Conservation (phyloP, 2,888 invertebrate genomes). For the Platycheirus albimanus region DNA sequence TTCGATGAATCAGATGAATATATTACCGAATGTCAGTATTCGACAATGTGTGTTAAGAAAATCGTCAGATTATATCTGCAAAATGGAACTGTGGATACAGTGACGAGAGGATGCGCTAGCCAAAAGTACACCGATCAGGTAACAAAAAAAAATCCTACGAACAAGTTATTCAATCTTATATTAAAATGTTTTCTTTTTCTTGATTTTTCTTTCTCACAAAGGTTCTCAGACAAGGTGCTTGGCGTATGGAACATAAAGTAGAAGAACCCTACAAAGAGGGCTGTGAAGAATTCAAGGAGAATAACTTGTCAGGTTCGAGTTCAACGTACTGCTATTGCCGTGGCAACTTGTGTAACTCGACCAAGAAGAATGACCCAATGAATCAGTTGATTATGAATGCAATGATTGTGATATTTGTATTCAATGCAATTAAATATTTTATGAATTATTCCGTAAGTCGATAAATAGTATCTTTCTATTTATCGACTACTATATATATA, state of each 20-base stretch:
- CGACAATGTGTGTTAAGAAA: constrained; percentile 92
- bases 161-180: too few species aligned
- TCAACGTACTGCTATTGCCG: constrained; percentile 89
- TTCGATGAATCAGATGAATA: constrained; percentile 89
- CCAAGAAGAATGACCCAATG: constrained; percentile 80
- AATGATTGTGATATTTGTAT: constrained; percentile 86
- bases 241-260: constrained; percentile 87
- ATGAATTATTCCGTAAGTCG: constrained; percentile 46
- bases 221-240: constrained; percentile 85
- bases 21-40: constrained; percentile 90
- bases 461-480: constrained; percentile 18
- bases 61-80: constrained; percentile 86
- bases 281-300: constrained; percentile 86
- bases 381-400: constrained; percentile 84
- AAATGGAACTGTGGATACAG: constrained; percentile 83
- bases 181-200: constrained; percentile 1
- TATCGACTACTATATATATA: too few species aligned
- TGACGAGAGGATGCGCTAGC: constrained; percentile 88
- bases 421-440: constrained; percentile 85
- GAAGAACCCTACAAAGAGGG: constrained; percentile 89
- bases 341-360: constrained; percentile 88
- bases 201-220: constrained; percentile 75
- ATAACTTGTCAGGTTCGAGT: constrained; percentile 83
- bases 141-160: constrained; percentile 6
- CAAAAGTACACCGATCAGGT: constrained; percentile 86